These are phyloP conservation scores for Falco berigora DNA, from an alignment of 2,797 vertebrate species.

Conservation along the genomic window DNA sequence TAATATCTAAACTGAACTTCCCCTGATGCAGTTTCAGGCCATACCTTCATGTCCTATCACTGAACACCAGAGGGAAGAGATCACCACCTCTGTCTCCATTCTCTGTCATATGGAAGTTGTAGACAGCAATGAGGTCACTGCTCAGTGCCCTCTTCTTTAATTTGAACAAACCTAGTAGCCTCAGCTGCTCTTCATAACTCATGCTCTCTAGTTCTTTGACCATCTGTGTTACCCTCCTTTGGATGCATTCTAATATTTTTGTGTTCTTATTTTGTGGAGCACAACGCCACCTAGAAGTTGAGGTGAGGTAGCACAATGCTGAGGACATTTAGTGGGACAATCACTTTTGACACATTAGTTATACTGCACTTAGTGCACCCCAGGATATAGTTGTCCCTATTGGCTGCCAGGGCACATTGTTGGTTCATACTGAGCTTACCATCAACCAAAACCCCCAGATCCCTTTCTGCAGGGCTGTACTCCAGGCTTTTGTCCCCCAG, in stretches of 20 bases:
- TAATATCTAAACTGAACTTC: no score
- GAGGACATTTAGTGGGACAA: neutral
- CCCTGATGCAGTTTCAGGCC: neutral
- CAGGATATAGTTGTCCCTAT: neutral
- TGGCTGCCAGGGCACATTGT: neutral
- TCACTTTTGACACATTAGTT: neutral
- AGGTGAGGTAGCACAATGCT: neutral
- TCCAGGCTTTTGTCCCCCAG: no score
- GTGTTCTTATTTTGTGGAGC: neutral
- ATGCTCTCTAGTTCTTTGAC: neutral
- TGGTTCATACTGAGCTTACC: neutral
- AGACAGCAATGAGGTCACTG: neutral
- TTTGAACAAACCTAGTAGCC: neutral
- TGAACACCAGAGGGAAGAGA: neutral
- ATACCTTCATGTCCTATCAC: neutral
- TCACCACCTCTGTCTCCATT: neutral
- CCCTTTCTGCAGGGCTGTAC: neutral
- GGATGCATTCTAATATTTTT: neutral
- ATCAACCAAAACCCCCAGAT: neutral
- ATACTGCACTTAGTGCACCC: neutral
- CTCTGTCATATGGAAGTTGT: neutral
- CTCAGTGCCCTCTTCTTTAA: neutral
- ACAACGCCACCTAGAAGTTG: neutral
- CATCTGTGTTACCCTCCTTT: neutral
- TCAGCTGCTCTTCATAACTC: neutral